Evolutionary conservation across 1,140 invertebrate genomes (phyloP), one percentile per base, ranked within the genome.

Genomic region (Dinoponera quadriceps): DNA sequence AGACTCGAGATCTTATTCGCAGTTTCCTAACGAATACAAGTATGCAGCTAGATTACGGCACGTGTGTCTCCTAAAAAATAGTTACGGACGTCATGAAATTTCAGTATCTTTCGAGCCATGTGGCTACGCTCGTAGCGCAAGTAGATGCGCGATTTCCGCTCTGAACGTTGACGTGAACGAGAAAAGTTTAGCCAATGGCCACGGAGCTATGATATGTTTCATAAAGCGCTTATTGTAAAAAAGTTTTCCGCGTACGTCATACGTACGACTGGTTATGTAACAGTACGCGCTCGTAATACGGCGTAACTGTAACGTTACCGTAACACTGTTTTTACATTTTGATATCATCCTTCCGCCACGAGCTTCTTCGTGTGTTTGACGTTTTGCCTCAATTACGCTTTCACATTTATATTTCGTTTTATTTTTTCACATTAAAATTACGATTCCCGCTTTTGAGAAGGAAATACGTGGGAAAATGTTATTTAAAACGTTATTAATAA

Each of bases 191-290:
- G 60, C 29, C 44, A 38, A 75, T 51, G 44, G 44, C 60, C n/a
- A 54, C 27, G 7, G 59, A 25, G n/a, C 18, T 18, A 54, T 11
- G 27, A 65, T 33, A 29, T 29, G n/a, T 65, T 75, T 65, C 59
- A 33, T 65, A 33, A 65, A 65, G n/a, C 25, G 25, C 20, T 65
- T 75, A 38, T 75, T 75, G 9, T 63, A 75, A 75, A 65, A 75
- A 51, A 63, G 20, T 51, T 44, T 65, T 0, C 13, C 27, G 59
- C n/a, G 16, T 33, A 75, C 9, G 9, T 75, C 25, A 65, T 14
- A 48, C 0, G 25, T 29, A 33, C 49, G n/a, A 5, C 7, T 22
- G n/a, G 14, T 22, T 22, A 20, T 29, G 14, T 75, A 51, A 16
- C 38, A 3, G 9, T 63, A 75, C 4, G 44, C 16, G 20, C n/a